Conservation (phyloP, 2,888 invertebrate genomes). For the Operophtera brumata region DNA sequence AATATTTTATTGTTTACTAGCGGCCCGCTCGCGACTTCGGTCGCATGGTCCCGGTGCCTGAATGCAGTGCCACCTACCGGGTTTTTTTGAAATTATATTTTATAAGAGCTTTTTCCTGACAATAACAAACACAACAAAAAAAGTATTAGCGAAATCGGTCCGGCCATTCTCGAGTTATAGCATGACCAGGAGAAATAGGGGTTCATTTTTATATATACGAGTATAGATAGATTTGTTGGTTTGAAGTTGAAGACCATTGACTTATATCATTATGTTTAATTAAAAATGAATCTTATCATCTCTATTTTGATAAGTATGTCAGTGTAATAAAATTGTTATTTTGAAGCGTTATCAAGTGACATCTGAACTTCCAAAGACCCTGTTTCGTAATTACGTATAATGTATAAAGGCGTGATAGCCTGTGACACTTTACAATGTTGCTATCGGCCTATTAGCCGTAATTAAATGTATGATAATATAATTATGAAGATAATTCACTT, state of each 20-base stretch:
- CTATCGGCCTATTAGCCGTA: conserved; percentile 69
- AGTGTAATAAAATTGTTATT: conserved; percentile 40
- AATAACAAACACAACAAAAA: too few species aligned
- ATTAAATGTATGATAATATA: conserved; percentile 66
- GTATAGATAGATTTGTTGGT: too few species aligned
- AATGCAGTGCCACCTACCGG: too few species aligned
- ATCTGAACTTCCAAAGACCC: conserved; percentile 25
- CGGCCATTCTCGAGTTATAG: too few species aligned
- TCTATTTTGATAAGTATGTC: conserved; percentile 18
- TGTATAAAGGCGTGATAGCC: conserved; percentile 40
- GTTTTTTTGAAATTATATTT: too few species aligned
- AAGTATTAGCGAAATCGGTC: too few species aligned
- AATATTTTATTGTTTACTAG: too few species aligned
- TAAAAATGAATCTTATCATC: conserved; percentile 16
- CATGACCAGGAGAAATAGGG: too few species aligned
- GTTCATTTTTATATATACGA: too few species aligned
- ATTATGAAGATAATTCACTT: conserved; percentile 54
- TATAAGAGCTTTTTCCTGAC: too few species aligned
- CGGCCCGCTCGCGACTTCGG: too few species aligned
- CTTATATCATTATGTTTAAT: conserved; percentile 19
- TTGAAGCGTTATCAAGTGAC: conserved; percentile 36
- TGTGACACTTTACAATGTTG: conserved; percentile 54
- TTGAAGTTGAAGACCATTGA: conserved; percentile 10
- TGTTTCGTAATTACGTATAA: conserved; percentile 45
- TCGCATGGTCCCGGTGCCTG: too few species aligned